Base-by-base conservation (phyloP, 2,888 invertebrate species). In the Ecliptopera silaceata region DNA sequence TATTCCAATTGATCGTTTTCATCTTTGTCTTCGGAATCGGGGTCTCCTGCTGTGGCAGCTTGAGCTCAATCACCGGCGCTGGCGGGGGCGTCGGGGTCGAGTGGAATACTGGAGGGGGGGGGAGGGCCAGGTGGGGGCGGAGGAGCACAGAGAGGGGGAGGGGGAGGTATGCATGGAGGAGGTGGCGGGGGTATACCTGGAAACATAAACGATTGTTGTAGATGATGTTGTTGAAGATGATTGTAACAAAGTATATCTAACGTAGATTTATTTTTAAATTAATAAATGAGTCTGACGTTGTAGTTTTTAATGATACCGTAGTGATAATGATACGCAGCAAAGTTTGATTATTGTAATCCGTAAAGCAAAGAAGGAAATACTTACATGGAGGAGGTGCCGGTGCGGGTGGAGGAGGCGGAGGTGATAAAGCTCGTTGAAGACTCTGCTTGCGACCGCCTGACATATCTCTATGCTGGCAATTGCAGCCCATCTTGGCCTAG, bases 1-100 rank as follows among this genome's bases (percentile, higher is more conserved):
- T 99, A 80, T 97, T 97, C 99, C 99, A 99, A 79, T 99, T 98
- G 64, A 99, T 96, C 0, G 98, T 97, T 89, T 98, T 98, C 98
- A 99, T 98, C 86, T 98, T 98, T 22, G 96, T 94, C 83, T 96
- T 97, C n/a, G 99, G 98, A 57, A 95, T 94, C 0, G 98, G 98
- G 1, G 96, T 98, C 74, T 97, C 96, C 79, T 97, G 97, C 74
- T 97, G 97, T 11, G 97, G 97, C 72, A 97, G 90, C 68, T 96
- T 92, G 69, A 88, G 66, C 76, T 86, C 75, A 11, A 80, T 47
- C 22, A 81, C 71, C 1, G 92, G 82, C 39, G 88, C 65, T 62
- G 91, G 87, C 81, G 78, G 61, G 86, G 79, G 45, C 83, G 79
- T 20, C 82, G 82, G 6, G 79, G 88, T 8, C 87, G 92, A 1